Evolutionary conservation across 2,113 vertebrate species (phyloP).

Genomic region (Otolemur garnettii): DNA sequence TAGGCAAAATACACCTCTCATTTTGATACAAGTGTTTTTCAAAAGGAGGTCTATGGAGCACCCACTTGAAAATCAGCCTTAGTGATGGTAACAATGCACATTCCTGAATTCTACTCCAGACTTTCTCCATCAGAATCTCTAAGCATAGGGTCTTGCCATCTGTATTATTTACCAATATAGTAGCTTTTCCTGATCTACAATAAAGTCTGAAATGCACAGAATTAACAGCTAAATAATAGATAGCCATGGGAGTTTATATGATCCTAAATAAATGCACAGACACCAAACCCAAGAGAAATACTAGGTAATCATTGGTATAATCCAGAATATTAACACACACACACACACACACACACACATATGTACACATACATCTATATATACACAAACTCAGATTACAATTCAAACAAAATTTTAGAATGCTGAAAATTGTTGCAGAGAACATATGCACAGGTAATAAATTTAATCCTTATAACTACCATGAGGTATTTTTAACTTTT

Average conservation of each 20-base stretch:
- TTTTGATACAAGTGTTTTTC: not conserved
- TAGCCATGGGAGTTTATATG: not conserved
- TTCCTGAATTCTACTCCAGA: not conserved
- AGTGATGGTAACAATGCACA: not conserved
- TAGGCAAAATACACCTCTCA: not conserved
- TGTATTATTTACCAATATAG: not conserved
- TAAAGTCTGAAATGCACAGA: not conserved
- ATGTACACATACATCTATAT: not conserved
- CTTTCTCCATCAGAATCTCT: not conserved
- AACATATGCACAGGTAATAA: not conserved
- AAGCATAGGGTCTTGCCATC: not conserved
- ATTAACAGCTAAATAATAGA: not conserved
- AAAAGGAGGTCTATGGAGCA: not conserved
- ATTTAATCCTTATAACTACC: constrained; percentile 6
- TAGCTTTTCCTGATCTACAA: not conserved
- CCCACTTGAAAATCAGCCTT: not conserved
- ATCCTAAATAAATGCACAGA: not conserved
- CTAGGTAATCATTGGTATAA: not conserved
- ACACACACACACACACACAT: not conserved
- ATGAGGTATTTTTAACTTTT: not conserved
- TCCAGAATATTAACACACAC: not conserved
- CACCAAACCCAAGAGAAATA: not conserved
- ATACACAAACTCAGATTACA: not conserved
- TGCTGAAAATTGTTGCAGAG: not conserved
- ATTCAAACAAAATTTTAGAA: not conserved